Evolutionary conservation across 2,888 invertebrate genomes (phyloP).

Genomic region (Carpatolechia fugitivella): DNA sequence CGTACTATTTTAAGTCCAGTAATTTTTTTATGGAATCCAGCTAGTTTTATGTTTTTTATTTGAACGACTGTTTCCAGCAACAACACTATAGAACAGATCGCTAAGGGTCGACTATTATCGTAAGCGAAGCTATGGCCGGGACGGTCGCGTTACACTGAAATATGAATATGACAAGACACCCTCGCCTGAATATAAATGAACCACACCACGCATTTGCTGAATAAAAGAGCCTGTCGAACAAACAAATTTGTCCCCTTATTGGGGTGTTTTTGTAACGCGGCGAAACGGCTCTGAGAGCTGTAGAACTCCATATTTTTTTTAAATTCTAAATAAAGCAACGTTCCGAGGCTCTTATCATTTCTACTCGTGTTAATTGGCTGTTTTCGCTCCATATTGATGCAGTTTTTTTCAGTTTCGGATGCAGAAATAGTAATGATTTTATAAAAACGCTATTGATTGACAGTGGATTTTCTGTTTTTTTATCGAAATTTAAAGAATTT

Average conservation of each 20-base stretch:
- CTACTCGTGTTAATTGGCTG: too few species aligned
- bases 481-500: too few species aligned
- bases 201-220: conserved; percentile 24
- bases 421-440: too few species aligned
- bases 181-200: conserved; percentile 44
- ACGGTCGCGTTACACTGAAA: conserved; percentile 39
- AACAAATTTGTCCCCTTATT: conserved; percentile 15
- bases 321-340: too few species aligned
- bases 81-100: conserved; percentile 14
- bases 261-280: not conserved
- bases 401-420: too few species aligned
- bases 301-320: too few species aligned
- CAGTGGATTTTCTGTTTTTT: too few species aligned
- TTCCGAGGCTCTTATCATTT: too few species aligned
- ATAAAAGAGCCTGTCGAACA: conserved; percentile 16
- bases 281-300: not conserved
- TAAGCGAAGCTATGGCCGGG: conserved; percentile 23
- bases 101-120: conserved; percentile 27
- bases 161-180: conserved; percentile 39
- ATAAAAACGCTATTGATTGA: too few species aligned
- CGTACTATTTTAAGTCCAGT: too few species aligned
- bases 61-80: not conserved
- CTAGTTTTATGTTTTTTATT: not conserved
- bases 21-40: not conserved
- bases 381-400: too few species aligned